Percentiles rank a stretch among this genome's conserved stretches.
Conservation (phyloP, 2,113 vertebrate species). For the Grammomys dolichurus region DNA sequence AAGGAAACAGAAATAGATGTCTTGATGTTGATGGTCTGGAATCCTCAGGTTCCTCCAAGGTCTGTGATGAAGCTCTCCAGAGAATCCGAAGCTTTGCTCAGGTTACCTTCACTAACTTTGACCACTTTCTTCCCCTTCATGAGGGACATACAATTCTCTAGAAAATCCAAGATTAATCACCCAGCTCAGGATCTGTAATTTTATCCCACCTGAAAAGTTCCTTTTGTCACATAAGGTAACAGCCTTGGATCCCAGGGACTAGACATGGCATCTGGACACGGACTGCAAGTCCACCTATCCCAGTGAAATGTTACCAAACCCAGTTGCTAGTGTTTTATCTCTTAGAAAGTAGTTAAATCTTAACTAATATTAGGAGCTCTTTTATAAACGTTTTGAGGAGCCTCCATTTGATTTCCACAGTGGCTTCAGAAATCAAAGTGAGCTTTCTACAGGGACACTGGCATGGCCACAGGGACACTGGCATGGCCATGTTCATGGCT, state of each 20-base stretch:
- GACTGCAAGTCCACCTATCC: neutral
- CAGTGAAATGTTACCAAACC: neutral
- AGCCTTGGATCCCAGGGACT: neutral
- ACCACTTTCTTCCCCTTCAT: neutral
- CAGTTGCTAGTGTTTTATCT: constrained; percentile 16
- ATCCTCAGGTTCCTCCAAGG: neutral
- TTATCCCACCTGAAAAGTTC: neutral
- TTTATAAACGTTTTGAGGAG: neutral
- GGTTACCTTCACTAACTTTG: neutral
- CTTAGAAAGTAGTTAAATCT: constrained; percentile 3
- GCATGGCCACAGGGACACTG: neutral
- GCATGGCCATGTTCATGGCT: neutral
- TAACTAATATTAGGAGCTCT: neutral
- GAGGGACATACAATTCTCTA: neutral
- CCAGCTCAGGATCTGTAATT: neutral
- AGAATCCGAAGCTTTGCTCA: neutral
- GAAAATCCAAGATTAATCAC: neutral
- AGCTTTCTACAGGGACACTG: neutral
- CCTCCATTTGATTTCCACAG: neutral
- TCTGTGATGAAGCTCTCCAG: neutral
- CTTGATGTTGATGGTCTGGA: neutral
- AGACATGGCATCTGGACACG: neutral
- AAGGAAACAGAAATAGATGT: neutral
- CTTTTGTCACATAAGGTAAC: neutral
- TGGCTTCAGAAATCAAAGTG: neutral